These are phyloP conservation scores for Oceanodroma leucorhoa DNA, from an alignment of 2,797 vertebrate genomes.

Conservation along the genomic window DNA sequence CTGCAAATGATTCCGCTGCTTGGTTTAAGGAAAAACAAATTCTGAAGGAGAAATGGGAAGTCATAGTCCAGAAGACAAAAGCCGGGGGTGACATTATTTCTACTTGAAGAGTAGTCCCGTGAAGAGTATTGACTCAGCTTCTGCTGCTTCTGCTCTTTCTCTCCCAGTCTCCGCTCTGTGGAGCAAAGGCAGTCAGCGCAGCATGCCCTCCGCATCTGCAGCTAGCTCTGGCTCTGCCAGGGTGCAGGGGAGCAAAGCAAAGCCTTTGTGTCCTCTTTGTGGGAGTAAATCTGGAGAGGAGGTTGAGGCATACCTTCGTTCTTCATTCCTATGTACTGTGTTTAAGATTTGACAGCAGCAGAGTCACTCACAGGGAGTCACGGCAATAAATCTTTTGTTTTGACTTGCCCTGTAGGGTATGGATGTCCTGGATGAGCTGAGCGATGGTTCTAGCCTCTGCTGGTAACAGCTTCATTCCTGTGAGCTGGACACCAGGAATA, in stretches of 20 bases:
- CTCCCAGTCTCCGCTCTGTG: not conserved
- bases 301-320: not conserved
- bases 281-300: not conserved
- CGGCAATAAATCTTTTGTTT: not conserved
- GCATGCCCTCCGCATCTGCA: not conserved
- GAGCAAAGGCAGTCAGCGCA: not conserved
- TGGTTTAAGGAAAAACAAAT: not conserved
- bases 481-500: not conserved
- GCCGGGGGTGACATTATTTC: accelerated
- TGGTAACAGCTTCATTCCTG: not conserved
- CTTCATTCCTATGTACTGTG: not conserved
- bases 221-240: not conserved
- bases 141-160: not conserved
- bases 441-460: not conserved
- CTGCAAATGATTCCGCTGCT: not conserved
- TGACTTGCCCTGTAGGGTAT: not conserved
- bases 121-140: not conserved
- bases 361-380: not conserved
- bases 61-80: not conserved
- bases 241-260: not conserved
- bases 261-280: too few relatives aligned
- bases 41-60: not conserved
- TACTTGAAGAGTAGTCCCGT: not conserved
- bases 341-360: not conserved
- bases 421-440: not conserved